These are phyloP conservation scores for Drosophila kambysellisi DNA, from an alignment of 2,888 invertebrate species.

Conservation along the genomic window DNA sequence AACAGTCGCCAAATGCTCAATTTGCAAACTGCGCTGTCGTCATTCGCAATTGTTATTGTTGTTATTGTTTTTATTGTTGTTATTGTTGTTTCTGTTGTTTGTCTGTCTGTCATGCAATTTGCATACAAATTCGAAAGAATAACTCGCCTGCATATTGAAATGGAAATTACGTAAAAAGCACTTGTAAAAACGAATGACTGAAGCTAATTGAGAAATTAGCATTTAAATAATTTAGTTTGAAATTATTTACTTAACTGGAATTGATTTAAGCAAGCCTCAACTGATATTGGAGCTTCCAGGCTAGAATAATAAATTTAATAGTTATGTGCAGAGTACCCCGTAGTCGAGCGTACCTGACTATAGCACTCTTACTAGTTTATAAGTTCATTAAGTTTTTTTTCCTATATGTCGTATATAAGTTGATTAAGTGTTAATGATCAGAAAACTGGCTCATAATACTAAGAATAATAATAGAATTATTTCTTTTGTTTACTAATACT, in stretches of 20 bases:
- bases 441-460: background rate
- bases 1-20: conserved; percentile 30
- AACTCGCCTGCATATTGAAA: conserved; percentile 11
- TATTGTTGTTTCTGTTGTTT: background rate
- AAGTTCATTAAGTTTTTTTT: background rate
- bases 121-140: conserved; percentile 37
- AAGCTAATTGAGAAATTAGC: background rate
- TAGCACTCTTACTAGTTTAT: background rate
- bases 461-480: background rate
- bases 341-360: background rate
- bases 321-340: background rate
- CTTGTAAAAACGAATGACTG: background rate
- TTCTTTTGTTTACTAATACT: background rate
- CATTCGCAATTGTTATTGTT: background rate
- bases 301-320: background rate
- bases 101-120: conserved; percentile 40
- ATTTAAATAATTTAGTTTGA: conserved; percentile 2
- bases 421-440: conserved; percentile 1
- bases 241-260: background rate
- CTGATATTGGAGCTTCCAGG: background rate
- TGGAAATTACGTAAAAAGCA: conserved; percentile 3
- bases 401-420: background rate
- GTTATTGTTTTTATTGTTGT: background rate
- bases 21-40: conserved; percentile 35
- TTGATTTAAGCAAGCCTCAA: background rate